Evolutionary conservation across 1,140 invertebrate species (phyloP), one percentile per base, ranked within the genome.

Genomic region (Apocrypta bakeri): DNA sequence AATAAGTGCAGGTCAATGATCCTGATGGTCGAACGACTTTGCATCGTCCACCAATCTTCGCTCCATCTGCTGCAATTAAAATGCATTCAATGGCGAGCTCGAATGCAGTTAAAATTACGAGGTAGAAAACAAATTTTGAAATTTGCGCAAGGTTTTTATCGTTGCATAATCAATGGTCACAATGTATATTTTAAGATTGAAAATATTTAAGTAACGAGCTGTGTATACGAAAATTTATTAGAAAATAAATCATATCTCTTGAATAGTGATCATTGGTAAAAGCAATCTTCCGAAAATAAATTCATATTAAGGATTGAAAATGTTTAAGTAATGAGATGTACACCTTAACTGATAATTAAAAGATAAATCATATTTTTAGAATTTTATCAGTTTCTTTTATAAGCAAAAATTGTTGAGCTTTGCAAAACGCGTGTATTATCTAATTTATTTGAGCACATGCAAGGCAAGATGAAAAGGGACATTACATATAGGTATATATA

Each of bases 1-100:
- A 80, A 79, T 27, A 40, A 25, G 48, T 6, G 24, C 66, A 66
- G 61, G 79, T 74, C 79, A 75, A 81, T 40, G 56, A 81, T 81
- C 61, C 72, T 21, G 1, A 73, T 73, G 24, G 63, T n/a, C 2
- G 37, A 73, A 56, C 21, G 69, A 61, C 42, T 37, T 80, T 74
- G n/a, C 69, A 25, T 17, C 56, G 21, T 40, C 21, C 72, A 29
- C 71, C 33, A 27, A 71, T 71, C 48, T 37, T 31, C 29, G 8
- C 21, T 24, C 12, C n/a, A n/a, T 25, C 25, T 42, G 14, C 21
- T 11, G 56, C 33, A 81, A 81, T 81, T 74, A 74, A 74, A 74
- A 27, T 81, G 69, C 33, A 29, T 7, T 64, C 42, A 73, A 61
- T 21, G 68, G 14, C 68, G 17, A 48, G 48, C 25, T 40, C 17